Base-by-base conservation (phyloP, 2,888 invertebrate genomes). In the Lithophane socia region DNA sequence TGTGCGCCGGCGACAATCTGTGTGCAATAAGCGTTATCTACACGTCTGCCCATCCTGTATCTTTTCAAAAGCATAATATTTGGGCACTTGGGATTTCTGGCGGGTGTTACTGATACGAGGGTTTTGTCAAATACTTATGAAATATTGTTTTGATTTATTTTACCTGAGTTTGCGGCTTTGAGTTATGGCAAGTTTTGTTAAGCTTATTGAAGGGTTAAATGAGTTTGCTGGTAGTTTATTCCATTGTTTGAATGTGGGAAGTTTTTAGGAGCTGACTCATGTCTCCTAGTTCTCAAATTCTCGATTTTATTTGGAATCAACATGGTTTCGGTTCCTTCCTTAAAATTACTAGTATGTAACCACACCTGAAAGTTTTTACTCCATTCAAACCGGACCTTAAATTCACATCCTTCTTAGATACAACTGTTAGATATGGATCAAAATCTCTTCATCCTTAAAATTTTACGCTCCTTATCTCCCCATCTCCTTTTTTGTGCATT, bases 41-140 rank as follows among this genome's bases (percentile, higher is more conserved):
- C 82, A 85, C 87, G 91, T 87, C 89, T 89, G 91, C 73, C 91
- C 89, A 86, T 88, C 81, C 73, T 84, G 86, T 92, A 92, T 92
- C 92, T 93, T 81, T 89, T 83, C 86, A 90, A 91, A 83, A 92
- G 86, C 92, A 93, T 89, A 94, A 94, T 94, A 94, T 95, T 95
- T 95, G 92, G 93, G 90, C 90, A 91, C 91, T 92, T 89, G 88
- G 88, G 85, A 79, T 86, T 86, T 84, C 81, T 73, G 69, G 74
- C 79, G 79, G 82, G 69, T 68, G 81, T 85, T 86, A 86, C 75
- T 74, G 84, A 83, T 85, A 86, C 68, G 79, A 58, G 68, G 76
- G 54, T 77, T 83, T 71, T 81, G 85, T 78, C 77, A 83, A 83
- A 83, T 79, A 10, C 75, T 82, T 84, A 79, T 83, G 68, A 77